A percentile compares a stretch with the other conserved stretches of the same genome.
Evolutionary conservation across 2,888 invertebrate genomes (phyloP).

Genomic region (Trachelus stipa): DNA sequence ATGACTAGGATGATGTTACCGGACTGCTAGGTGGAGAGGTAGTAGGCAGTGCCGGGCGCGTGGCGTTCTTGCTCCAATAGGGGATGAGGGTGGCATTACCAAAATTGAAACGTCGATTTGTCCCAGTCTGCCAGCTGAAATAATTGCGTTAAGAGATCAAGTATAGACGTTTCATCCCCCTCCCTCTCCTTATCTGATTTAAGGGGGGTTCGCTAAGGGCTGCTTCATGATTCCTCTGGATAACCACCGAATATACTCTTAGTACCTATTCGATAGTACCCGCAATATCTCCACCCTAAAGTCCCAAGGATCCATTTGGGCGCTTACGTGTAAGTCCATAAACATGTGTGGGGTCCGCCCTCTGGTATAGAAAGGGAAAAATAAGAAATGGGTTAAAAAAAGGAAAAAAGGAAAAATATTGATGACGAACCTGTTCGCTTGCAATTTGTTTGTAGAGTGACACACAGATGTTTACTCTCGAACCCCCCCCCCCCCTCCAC

Average conservation of each 20-base stretch:
- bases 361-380: not conserved
- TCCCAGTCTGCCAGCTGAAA: slow-evolving; percentile 50
- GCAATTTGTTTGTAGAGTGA: not conserved
- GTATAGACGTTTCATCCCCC: not conserved
- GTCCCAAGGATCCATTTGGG: not conserved
- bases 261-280: not conserved
- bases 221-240: not conserved
- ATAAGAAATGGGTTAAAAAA: not conserved
- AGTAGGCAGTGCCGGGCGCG: not conserved
- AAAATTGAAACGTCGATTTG: slow-evolving; percentile 67
- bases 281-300: not conserved
- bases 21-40: not conserved
- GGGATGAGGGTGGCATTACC: slow-evolving; percentile 51
- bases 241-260: not conserved
- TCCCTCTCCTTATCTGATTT: not conserved
- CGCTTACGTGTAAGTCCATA: not conserved
- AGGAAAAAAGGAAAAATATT: not conserved
- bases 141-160: slow-evolving; percentile 59
- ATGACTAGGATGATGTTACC: not conserved
- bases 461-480: not conserved
- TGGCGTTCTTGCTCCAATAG: not conserved
- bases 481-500: not conserved
- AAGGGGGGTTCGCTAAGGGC: not conserved
- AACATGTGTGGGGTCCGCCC: not conserved
- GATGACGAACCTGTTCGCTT: not conserved